Conservation (phyloP, 2,797 vertebrate genomes). For the Monodelphis domestica region DNA sequence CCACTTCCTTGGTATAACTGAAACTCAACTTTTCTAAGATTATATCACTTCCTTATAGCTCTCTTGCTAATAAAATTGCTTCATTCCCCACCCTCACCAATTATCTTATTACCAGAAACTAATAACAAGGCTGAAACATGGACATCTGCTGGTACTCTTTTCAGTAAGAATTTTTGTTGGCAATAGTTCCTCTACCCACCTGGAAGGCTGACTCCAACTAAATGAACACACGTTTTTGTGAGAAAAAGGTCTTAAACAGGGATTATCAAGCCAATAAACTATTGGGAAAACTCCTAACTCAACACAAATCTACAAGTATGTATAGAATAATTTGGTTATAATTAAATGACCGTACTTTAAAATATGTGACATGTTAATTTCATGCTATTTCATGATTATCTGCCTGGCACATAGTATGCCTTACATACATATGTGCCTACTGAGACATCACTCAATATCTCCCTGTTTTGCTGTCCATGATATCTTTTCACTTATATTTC, state of each 20-base stretch:
- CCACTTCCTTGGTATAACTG: not conserved
- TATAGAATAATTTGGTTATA: not conserved
- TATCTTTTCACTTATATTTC: not conserved
- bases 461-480: not conserved
- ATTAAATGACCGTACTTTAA: not conserved
- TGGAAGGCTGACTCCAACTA: not conserved
- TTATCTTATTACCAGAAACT: not conserved
- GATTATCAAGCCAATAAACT: not conserved
- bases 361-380: not conserved
- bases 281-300: not conserved
- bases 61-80: not conserved
- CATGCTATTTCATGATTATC: not conserved
- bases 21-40: not conserved
- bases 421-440: not conserved
- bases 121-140: not conserved
- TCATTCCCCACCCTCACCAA: not conserved
- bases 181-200: not conserved
- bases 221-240: not conserved
- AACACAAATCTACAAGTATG: not conserved
- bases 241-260: not conserved
- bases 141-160: not conserved
- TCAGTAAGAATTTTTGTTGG: not conserved
- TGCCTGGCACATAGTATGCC: not conserved
- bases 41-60: not conserved
- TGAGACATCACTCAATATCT: not conserved